These are phyloP conservation scores for Sphenodon punctatus DNA, from an alignment of 2,797 vertebrate species.

Conservation along the genomic window DNA sequence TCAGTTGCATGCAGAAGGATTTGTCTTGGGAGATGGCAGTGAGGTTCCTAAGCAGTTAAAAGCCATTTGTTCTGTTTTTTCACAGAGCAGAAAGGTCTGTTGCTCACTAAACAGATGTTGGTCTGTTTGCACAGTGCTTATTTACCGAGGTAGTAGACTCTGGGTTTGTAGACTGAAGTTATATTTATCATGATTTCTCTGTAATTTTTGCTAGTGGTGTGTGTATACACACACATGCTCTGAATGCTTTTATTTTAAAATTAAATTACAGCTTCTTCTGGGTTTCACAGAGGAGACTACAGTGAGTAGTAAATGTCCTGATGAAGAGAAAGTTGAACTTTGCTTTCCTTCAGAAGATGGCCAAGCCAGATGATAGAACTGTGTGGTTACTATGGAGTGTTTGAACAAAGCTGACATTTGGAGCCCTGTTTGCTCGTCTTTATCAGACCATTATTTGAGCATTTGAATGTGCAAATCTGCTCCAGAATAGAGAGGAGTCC, in stretches of 20 bases:
- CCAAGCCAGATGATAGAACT: background rate
- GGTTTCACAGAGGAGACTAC: background rate
- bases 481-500: background rate
- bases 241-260: background rate
- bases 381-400: background rate
- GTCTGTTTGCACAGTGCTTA: conserved; percentile 49
- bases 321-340: conserved; percentile 3
- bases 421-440: background rate
- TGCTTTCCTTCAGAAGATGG: background rate
- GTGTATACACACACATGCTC: background rate
- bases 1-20: background rate
- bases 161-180: conserved; percentile 39
- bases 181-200: conserved; percentile 50
- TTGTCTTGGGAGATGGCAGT: background rate
- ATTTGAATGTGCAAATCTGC: background rate
- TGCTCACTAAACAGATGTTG: conserved; percentile 27
- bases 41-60: background rate
- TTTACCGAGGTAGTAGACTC: conserved; percentile 39
- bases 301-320: background rate
- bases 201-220: conserved; percentile 43
- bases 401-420: background rate
- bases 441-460: background rate
- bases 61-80: conserved; percentile 42
- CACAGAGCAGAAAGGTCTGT: conserved; percentile 12
- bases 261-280: conserved; percentile 31